Base-by-base conservation (phyloP, 2,797 vertebrate genomes). In the Sardinella longiceps region DNA sequence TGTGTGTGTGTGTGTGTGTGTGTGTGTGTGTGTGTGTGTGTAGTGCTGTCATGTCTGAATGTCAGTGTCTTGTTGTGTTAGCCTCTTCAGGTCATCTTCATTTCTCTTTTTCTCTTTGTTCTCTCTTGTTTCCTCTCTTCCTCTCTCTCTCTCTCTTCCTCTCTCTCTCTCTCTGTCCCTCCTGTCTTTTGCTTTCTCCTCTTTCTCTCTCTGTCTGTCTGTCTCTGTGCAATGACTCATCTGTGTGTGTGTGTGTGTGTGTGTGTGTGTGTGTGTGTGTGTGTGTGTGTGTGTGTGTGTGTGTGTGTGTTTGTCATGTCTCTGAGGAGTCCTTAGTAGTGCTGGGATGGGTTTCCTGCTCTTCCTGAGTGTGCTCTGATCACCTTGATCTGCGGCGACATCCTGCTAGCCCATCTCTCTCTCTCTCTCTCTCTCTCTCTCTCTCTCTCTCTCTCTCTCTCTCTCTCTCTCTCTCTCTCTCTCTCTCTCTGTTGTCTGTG, bases 251-350 rank as follows among this genome's bases (percentile, higher is more conserved):
- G 90, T 74, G 84, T 91, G 90, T 83, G 86, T 39, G 87, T 88
- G 33, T 74, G 84, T 91, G 90, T 83, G 86, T 39, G 87, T 88
- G 33, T 74, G 84, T 91, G 90, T 23, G 2, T 53, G 83, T 84
- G 43, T 89, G 90, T 66, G 10, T 30, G 4, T 70, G 15, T 90
- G 85, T 50, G 91, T 83, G 86, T 39, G 87, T 88, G 33, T 74
- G 84, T 91, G 90, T 83, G 86, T 39, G 87, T 88, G 33, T 74
- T 83, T 91, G 90, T 93, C 89, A 82, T 86, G 87, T 91, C 91
- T 89, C 70, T 80, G 81, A 90, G 89, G 90, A 90, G 39, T 77
- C 30, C 2, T 88, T 82, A 85, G 88, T 85, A 84, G 87, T 20
- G 33, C 81, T 39, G 81, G 84, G 83, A 82, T 86, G 82, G 81